phyloP scores from a whole-genome alignment of 2,113 vertebrate species.

The zebrafish (Danio rerio) region DNA sequence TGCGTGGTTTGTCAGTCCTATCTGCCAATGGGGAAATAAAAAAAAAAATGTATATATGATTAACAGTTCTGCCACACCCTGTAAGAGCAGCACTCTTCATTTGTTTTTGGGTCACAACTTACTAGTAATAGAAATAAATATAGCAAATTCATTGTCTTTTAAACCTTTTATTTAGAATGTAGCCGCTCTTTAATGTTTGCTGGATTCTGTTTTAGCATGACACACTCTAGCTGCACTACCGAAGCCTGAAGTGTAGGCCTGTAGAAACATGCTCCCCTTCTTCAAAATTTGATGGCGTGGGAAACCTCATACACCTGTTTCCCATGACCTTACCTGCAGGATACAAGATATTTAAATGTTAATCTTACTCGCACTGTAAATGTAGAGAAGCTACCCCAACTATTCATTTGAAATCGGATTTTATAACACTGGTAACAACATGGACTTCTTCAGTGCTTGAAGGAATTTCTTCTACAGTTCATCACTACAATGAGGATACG shows the following conservation, averaged over 20 bases:
- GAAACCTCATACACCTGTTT: slow-evolving; percentile 89
- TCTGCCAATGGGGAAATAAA: not conserved
- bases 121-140: slow-evolving; percentile 44
- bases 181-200: slow-evolving; percentile 42
- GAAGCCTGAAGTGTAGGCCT: slow-evolving; percentile 73
- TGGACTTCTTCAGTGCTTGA: not conserved
- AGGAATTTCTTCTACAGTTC: not conserved
- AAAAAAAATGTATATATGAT: not conserved
- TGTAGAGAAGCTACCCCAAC: not conserved
- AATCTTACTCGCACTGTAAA: slow-evolving; percentile 54
- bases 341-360: slow-evolving; percentile 60
- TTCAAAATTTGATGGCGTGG: slow-evolving; percentile 87
- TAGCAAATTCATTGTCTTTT: slow-evolving; percentile 51
- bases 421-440: not conserved
- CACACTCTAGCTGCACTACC: slow-evolving; percentile 58
- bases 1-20: not conserved
- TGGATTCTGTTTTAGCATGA: slow-evolving; percentile 46
- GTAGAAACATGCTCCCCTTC: slow-evolving; percentile 81
- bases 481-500: not conserved
- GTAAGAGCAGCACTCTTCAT: not conserved
- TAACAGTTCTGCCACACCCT: not conserved
- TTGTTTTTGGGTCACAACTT: slow-evolving; percentile 22
- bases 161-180: slow-evolving; percentile 55
- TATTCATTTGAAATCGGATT: not conserved
- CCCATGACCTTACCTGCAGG: slow-evolving; percentile 87